Evolutionary conservation across 2,888 invertebrate genomes (phyloP).

Genomic region (Ophion slaviceki): DNA sequence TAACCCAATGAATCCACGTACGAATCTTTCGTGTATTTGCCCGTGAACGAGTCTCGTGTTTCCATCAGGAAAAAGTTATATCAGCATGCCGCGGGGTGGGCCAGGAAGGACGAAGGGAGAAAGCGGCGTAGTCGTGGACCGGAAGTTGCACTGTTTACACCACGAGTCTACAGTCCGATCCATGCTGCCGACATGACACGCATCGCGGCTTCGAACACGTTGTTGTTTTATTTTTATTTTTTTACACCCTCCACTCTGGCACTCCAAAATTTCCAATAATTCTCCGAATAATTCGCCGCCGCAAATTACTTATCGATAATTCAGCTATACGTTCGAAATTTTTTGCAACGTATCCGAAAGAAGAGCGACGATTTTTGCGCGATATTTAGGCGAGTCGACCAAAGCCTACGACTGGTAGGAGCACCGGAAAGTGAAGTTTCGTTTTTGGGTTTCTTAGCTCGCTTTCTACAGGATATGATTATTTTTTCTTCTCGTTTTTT

Average conservation of each 20-base stretch:
- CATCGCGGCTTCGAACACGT: not conserved
- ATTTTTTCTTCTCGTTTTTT: not conserved
- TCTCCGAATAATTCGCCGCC: too few species aligned
- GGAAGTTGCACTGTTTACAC: slow-evolving; percentile 35
- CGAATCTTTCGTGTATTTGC: slow-evolving; percentile 27
- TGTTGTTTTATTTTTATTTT: not conserved
- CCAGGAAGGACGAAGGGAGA: not conserved
- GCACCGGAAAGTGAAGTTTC: not conserved
- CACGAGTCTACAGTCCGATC: slow-evolving; percentile 9
- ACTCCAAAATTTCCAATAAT: not conserved
- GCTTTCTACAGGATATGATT: not conserved
- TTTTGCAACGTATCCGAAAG: not conserved
- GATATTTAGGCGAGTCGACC: too few species aligned
- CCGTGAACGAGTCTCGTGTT: slow-evolving; percentile 43
- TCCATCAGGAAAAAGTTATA: slow-evolving; percentile 50
- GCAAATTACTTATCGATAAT: too few species aligned
- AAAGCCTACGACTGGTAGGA: not conserved
- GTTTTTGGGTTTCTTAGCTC: not conserved
- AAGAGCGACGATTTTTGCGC: not conserved
- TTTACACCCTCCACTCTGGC: not conserved
- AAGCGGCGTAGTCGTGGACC: slow-evolving; percentile 3
- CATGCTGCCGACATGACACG: not conserved
- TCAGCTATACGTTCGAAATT: not conserved
- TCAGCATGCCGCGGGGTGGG: slow-evolving; percentile 1
- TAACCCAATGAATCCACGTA: slow-evolving; percentile 18